Evolutionary conservation across 2,888 invertebrate genomes (phyloP), one percentile per base, ranked within the genome.

Genomic region (Resseliella maxima): DNA sequence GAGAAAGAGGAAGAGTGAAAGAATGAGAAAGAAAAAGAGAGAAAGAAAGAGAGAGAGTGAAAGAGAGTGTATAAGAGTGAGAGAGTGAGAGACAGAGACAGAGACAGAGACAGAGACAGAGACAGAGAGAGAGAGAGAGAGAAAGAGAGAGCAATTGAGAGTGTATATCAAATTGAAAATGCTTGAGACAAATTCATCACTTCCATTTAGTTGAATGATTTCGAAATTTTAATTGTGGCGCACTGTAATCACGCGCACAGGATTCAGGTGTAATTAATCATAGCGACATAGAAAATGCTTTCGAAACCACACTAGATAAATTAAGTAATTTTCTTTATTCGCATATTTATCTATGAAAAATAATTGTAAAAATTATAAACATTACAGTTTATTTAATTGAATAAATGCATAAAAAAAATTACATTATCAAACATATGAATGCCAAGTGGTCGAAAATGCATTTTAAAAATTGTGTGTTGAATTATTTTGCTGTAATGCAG

Each of bases 231-330:
- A 72, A 72, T 72, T 72, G 72, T 72, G 8, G 46, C 46, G 18
- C 46, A 18, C 15, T n/a, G 24, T 27, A 15, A 72, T 72, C 15
- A 35, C 59, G 24, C 72, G 31, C 31, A 72, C 27, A 31, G 15
- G 35, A 72, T 72, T 72, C 72, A 72, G 31, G 72, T 72, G 72
- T 15, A 72, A 72, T 72, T 72, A 31, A 72, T 72, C 72, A 72
- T 18, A 31, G 24, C 27, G 59, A 24, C 59, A 12, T 8, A 24
- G 18, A 72, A 72, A 72, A 59, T 59, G 72, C 1, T 15, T 72
- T 31, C 1, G 18, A 72, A 31, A n/a, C 72, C 31, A 27, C 15
- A 41, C 15, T 18, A 50, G 8, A 50, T 50, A 50, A 50, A 50
- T 50, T 50, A 18, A 50, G 46, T 50, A 50, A 50, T 50, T 50